Conservation (phyloP, 2,113 vertebrate species). For the Rhynchopsitta pachyrhyncha region DNA sequence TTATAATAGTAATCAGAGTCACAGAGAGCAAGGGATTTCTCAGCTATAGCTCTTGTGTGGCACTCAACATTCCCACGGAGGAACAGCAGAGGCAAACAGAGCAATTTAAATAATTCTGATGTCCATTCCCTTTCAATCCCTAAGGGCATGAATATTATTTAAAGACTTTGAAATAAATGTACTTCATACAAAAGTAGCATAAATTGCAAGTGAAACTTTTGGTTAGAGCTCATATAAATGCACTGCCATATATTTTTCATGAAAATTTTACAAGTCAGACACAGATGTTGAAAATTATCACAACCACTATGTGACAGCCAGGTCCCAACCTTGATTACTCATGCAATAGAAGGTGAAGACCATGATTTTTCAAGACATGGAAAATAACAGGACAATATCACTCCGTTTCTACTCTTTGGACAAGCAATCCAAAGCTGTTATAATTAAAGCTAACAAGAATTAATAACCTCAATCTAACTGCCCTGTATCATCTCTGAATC, state of each 20-base stretch:
- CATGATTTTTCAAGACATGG: not conserved
- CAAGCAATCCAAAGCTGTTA: not conserved
- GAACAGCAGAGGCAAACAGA: constrained; percentile 5
- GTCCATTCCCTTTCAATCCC: constrained; percentile 5
- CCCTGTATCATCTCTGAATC: not conserved
- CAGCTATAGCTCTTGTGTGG: constrained; percentile 15
- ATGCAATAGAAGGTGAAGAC: not conserved
- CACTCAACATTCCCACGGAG: constrained; percentile 13
- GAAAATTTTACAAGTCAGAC: not conserved
- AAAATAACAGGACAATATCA: not conserved
- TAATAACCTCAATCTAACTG: not conserved
- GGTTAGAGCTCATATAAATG: not conserved
- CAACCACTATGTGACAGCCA: not conserved
- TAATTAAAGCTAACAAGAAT: not conserved
- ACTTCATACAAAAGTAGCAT: not conserved
- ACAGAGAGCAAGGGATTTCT: constrained; percentile 29
- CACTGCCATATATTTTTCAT: not conserved
- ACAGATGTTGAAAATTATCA: not conserved
- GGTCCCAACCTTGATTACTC: not conserved
- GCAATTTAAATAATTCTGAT: constrained; percentile 3
- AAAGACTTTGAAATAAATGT: not conserved
- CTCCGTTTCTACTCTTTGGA: not conserved
- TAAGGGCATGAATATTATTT: constrained; percentile 17
- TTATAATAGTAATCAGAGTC: constrained; percentile 38
- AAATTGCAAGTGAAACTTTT: not conserved